Evolutionary conservation across 2,888 invertebrate species (phyloP).

Genomic region (Hermaeophaga mercurialis): DNA sequence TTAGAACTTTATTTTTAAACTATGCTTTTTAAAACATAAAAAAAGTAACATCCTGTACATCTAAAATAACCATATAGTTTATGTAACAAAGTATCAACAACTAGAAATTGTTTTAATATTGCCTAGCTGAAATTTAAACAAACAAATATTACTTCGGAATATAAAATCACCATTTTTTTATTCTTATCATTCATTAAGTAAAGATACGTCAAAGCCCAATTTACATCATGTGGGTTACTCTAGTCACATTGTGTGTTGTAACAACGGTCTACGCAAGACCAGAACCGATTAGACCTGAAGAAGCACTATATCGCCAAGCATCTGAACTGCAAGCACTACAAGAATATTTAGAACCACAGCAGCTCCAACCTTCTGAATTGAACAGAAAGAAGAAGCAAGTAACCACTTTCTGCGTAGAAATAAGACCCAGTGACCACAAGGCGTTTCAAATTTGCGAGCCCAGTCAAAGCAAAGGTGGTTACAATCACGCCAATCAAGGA

Average conservation of each 20-base stretch:
- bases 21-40: too few species aligned
- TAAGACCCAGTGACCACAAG: constrained; percentile 54
- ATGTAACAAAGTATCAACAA: constrained; percentile 3
- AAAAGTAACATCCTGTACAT: neutral
- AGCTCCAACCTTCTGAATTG: constrained; percentile 43
- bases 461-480: constrained; percentile 24
- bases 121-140: constrained; percentile 23
- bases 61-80: neutral
- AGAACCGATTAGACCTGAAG: neutral
- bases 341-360: constrained; percentile 10
- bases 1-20: too few species aligned
- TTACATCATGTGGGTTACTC: constrained; percentile 21
- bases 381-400: constrained; percentile 54
- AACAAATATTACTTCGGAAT: constrained; percentile 14
- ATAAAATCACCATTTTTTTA: constrained; percentile 7
- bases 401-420: constrained; percentile 60
- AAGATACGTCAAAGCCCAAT: neutral
- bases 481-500: constrained; percentile 27
- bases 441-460: constrained; percentile 56
- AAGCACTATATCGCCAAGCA: neutral
- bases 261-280: constrained; percentile 12
- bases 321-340: constrained; percentile 21
- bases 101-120: constrained; percentile 2
- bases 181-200: constrained; percentile 4
- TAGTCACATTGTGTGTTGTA: constrained; percentile 9